Conservation (phyloP, 2,113 vertebrate species). For the Ictalurus punctatus region DNA sequence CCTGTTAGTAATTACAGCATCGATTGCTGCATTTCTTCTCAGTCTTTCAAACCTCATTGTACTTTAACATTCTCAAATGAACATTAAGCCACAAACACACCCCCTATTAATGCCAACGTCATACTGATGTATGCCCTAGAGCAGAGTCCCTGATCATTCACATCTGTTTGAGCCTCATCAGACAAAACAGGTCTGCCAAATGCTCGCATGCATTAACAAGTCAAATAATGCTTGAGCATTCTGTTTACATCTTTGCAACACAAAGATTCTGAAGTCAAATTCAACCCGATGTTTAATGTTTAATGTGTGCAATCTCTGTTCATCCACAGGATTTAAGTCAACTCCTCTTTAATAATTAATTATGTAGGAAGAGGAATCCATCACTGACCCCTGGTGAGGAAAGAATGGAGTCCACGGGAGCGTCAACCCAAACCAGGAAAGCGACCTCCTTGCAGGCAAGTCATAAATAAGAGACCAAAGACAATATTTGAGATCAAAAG, state of each 20-base stretch:
- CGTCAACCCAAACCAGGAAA: constrained; percentile 18
- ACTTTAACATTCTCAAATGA: constrained; percentile 32
- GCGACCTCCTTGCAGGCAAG: not conserved
- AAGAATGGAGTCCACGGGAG: not conserved
- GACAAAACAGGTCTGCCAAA: constrained; percentile 10
- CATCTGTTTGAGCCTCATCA: constrained; percentile 38
- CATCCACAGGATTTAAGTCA: constrained; percentile 7
- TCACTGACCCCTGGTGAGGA: constrained; percentile 8
- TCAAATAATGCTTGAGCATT: constrained; percentile 20
- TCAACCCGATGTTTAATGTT: constrained; percentile 29
- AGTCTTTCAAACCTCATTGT: constrained; percentile 18
- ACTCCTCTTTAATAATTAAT: constrained; percentile 46
- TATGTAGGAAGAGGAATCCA: constrained; percentile 42
- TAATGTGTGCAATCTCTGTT: constrained; percentile 13
- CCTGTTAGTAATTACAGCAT: constrained; percentile 45
- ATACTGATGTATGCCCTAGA: constrained; percentile 50
- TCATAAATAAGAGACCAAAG: constrained; percentile 34
- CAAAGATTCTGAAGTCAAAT: constrained; percentile 13
- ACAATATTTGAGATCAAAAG: constrained; percentile 17
- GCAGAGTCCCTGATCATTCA: constrained; percentile 45
- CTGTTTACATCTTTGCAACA: not conserved
- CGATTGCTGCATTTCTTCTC: constrained; percentile 23
- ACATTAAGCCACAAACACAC: constrained; percentile 34
- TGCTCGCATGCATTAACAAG: constrained; percentile 38
- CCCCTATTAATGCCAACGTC: constrained; percentile 46